A percentile compares a stretch with the other conserved stretches of the same genome.
Evolutionary conservation across 2,888 invertebrate genomes (phyloP).

Genomic region (Thymelicus sylvestris): DNA sequence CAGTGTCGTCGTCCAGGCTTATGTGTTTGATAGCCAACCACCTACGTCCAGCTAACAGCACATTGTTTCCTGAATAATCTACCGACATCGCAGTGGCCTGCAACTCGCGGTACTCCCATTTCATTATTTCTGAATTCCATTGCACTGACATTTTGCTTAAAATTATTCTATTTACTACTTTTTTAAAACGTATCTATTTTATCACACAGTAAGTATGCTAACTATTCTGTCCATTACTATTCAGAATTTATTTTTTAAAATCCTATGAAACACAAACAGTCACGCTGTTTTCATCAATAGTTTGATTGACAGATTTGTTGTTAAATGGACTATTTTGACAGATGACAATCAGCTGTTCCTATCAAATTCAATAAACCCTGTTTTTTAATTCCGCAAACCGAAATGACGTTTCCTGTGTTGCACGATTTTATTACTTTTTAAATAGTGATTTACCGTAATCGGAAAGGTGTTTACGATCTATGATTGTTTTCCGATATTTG

Average conservation of each 20-base stretch:
- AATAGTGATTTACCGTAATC: too few species aligned
- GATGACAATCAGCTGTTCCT: too few species aligned
- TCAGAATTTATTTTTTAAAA: not conserved
- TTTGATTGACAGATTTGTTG: not conserved
- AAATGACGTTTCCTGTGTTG: too few species aligned
- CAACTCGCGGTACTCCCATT: slow-evolving; percentile 92
- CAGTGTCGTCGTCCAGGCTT: slow-evolving; percentile 88
- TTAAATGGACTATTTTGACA: too few species aligned
- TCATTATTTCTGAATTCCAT: slow-evolving; percentile 81
- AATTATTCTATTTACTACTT: not conserved
- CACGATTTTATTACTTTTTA: too few species aligned
- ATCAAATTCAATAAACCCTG: too few species aligned
- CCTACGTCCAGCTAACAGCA: slow-evolving; percentile 92
- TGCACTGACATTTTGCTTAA: slow-evolving; percentile 67
- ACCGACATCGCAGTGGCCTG: slow-evolving; percentile 97
- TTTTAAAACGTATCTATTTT: not conserved
- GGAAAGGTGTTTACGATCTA: too few species aligned
- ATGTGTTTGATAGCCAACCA: slow-evolving; percentile 91
- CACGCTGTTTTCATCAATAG: not conserved
- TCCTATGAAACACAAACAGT: not conserved
- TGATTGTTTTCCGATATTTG: too few species aligned
- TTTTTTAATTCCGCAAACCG: too few species aligned
- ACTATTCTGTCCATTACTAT: not conserved
- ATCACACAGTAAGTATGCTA: slow-evolving; percentile 1
- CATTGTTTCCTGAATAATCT: slow-evolving; percentile 93